A percentile compares a stretch with the other conserved stretches of the same genome.
phyloP scores from a whole-genome alignment of 1,140 invertebrate species.

The Papilio polyxenes region DNA sequence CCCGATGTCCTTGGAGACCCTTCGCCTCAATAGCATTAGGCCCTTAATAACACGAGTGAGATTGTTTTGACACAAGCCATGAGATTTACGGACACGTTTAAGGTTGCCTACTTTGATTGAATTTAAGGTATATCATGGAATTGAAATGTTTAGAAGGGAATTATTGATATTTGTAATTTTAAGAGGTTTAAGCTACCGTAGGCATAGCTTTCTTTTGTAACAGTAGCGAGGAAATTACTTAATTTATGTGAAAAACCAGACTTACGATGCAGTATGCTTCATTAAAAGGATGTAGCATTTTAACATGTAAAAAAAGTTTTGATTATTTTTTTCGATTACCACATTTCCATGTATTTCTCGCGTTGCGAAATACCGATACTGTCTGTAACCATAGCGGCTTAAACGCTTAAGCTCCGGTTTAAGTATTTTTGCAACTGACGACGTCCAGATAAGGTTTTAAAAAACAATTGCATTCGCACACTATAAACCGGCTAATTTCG shows the following conservation, averaged over 20 bases:
- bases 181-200: neutral
- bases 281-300: neutral
- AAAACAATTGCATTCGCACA: constrained; percentile 23
- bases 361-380: neutral
- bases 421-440: constrained; percentile 16
- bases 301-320: neutral
- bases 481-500: constrained; percentile 21
- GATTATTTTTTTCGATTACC: neutral
- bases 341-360: neutral
- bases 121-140: neutral
- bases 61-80: constrained; percentile 64
- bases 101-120: neutral
- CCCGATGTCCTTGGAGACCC: constrained; percentile 45
- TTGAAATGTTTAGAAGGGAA: neutral
- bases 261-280: neutral
- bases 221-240: neutral
- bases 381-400: constrained; percentile 12
- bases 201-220: too few species aligned
- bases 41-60: constrained; percentile 55
- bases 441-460: constrained; percentile 25
- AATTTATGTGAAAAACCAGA: neutral
- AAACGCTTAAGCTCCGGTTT: neutral
- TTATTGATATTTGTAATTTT: neutral
- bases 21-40: constrained; percentile 56
- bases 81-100: constrained; percentile 33